phyloP scores from a whole-genome alignment of 2,797 vertebrate genomes.

The Alosa sapidissima region DNA sequence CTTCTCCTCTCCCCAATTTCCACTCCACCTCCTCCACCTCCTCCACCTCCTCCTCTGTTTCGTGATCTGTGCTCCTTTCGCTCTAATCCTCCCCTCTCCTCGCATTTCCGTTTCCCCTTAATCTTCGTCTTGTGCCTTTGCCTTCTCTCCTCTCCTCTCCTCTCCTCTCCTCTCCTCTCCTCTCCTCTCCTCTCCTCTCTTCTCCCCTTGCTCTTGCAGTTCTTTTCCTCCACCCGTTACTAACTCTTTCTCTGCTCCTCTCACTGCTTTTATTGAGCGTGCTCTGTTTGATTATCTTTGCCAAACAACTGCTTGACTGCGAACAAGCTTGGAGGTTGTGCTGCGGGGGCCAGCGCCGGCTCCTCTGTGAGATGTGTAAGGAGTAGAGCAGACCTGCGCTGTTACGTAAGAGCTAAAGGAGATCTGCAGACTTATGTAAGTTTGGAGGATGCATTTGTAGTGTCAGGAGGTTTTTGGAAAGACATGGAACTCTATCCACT shows the following conservation, averaged over 20 bases:
- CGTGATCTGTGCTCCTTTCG: neutral
- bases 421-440: conserved; percentile 6
- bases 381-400: neutral
- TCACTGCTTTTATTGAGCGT: neutral
- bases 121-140: neutral
- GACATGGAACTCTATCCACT: neutral
- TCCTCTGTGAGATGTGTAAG: conserved; percentile 3
- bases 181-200: neutral
- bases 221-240: no score
- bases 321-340: conserved; percentile 13
- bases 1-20: neutral
- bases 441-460: neutral
- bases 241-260: neutral
- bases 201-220: neutral
- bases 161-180: neutral
- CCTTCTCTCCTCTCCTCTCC: neutral
- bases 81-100: neutral
- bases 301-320: conserved; percentile 17
- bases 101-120: no score
- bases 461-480: neutral
- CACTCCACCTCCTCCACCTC: neutral
- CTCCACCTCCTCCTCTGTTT: neutral
- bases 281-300: conserved; percentile 1
- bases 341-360: neutral
- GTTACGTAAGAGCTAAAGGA: conserved; percentile 10